Evolutionary conservation across 2,888 invertebrate species (phyloP), one percentile per base, ranked within the genome.

Genomic region (Stenodera caucasica): DNA sequence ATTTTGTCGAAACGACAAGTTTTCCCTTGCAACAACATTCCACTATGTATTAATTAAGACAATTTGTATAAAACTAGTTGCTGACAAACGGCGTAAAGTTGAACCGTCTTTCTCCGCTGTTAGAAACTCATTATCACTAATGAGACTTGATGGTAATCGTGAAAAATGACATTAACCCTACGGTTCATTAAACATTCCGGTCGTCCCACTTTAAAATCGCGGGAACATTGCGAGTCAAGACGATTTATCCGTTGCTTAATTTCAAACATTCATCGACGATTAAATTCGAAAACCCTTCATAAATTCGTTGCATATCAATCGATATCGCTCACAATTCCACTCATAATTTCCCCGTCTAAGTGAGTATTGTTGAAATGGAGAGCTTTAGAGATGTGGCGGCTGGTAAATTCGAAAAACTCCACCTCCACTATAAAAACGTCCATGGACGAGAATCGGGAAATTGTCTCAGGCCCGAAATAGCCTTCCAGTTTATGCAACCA

Each of bases 91-190:
- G 60, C 57, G 60, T 60, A 60, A 63, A 63, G 60, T 60, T 58
- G 55, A 60, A 57, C 51, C 57, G 60, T 60, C 63, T 63, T 57
- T 45, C 60, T 57, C 32, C 57, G 49, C 60, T 60, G 63, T 63
- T 63, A 63, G 63, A 60, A 63, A 63, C 60, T 63, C 63, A 63
- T 63, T 63, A 63, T 60, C 63, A 58, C 63, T 63, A 63, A 63
- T 63, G 63, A 63, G 63, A 60, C 55, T 60, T 60, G 63, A 63
- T 63, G 63, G 63, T 60, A 63, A 63, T 63, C 63, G 63, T 63
- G 63, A 63, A 63, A 63, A 63, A 63, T 60, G 60, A 60, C 57
- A 63, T 63, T 63, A 63, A 63, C 60, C 63, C 63, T 60, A 60
- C 53, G 63, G 60, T 63, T 63, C 63, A 63, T 60, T 63, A 60